Conservation (phyloP, 2,888 invertebrate species). For the Euphydryas editha region DNA sequence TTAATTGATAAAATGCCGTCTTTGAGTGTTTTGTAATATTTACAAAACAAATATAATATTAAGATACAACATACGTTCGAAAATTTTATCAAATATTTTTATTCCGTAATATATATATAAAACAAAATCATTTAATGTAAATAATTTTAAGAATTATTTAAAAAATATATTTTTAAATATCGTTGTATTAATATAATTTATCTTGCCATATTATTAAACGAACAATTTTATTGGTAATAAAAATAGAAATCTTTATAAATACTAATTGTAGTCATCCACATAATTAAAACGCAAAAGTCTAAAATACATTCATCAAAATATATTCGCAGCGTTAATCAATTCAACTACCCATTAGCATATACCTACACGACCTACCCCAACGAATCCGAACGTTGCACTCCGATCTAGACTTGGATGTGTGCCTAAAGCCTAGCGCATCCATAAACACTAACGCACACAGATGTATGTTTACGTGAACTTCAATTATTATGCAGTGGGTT, state of each 20-base stretch:
- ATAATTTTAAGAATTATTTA: too few species aligned
- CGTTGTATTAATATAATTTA: not conserved
- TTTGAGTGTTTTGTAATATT: conserved; percentile 20
- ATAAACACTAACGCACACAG: conserved; percentile 52
- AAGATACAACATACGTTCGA: not conserved
- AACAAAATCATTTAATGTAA: too few species aligned
- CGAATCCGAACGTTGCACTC: conserved; percentile 55
- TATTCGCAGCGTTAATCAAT: conserved; percentile 20
- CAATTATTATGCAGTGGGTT: conserved; percentile 61
- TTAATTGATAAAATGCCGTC: conserved; percentile 31
- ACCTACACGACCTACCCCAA: conserved; percentile 53
- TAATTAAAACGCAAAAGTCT: not conserved
- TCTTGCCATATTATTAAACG: too few species aligned
- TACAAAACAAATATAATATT: conserved; percentile 20
- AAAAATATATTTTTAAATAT: not conserved
- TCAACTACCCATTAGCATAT: conserved; percentile 30
- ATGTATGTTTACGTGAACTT: conserved; percentile 53
- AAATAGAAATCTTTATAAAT: not conserved
- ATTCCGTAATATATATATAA: too few species aligned
- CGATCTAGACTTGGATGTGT: conserved; percentile 53
- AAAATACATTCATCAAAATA: not conserved
- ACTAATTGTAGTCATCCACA: not conserved
- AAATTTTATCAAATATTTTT: not conserved
- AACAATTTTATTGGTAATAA: not conserved
- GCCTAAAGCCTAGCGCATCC: conserved; percentile 48